Conservation (phyloP, 2,797 vertebrate genomes). For the Decapterus maruadsi region DNA sequence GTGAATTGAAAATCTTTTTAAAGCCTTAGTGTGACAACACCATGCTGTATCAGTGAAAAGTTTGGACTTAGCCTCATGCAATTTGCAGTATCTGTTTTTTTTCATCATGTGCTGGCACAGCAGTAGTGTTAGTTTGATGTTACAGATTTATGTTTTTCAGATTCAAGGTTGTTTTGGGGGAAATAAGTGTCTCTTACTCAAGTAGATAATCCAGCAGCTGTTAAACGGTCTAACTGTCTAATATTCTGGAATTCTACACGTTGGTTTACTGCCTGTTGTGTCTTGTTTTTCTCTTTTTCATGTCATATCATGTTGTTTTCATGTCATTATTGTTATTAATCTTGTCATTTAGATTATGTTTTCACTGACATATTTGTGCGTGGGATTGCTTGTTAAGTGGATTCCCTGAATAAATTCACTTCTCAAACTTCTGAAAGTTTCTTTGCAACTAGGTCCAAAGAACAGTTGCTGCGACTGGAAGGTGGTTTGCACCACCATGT, state of each 20-base stretch:
- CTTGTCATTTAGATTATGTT: background rate
- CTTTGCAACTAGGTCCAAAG: background rate
- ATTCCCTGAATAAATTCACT: background rate
- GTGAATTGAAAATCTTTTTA: conserved; percentile 52
- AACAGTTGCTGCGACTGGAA: background rate
- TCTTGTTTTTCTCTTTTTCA: background rate
- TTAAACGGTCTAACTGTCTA: conserved; percentile 4
- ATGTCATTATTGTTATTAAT: background rate
- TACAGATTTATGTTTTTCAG: conserved; percentile 6
- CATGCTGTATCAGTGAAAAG: conserved; percentile 14
- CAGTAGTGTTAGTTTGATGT: background rate
- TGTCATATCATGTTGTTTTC: background rate
- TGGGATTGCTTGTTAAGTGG: background rate
- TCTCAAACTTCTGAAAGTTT: background rate
- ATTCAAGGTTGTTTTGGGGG: background rate
- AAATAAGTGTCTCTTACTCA: conserved; percentile 2
- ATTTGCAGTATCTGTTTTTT: conserved; percentile 3
- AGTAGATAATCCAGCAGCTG: conserved; percentile 20
- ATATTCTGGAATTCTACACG: conserved; percentile 16
- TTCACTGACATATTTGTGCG: background rate
- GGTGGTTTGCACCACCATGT: conserved; percentile 3
- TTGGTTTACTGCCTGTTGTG: conserved; percentile 10
- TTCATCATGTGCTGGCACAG: background rate
- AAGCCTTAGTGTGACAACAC: conserved; percentile 24
- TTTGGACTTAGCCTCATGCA: conserved; percentile 6